Percentiles rank a stretch among this genome's conserved stretches.
phyloP scores from a whole-genome alignment of 2,113 vertebrate genomes.

The Jaculus jaculus region DNA sequence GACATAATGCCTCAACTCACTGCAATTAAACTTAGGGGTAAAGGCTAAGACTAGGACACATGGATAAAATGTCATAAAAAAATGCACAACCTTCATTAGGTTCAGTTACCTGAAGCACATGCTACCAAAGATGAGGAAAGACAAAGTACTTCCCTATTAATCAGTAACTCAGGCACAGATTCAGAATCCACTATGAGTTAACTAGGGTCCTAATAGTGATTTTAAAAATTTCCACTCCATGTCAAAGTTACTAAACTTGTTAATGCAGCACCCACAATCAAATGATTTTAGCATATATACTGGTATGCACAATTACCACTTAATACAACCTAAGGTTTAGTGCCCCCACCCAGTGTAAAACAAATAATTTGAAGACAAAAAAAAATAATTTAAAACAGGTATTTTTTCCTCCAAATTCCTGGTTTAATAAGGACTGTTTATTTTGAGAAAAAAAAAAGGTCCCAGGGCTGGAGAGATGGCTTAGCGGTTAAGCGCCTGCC shows the following conservation, averaged over 20 bases:
- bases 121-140: background rate
- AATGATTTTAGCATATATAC: conserved; percentile 23
- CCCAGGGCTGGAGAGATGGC: too few relatives aligned
- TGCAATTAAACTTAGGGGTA: background rate
- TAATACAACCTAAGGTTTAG: too few relatives aligned
- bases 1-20: background rate
- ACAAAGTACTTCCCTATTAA: background rate
- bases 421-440: too few relatives aligned
- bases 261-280: background rate
- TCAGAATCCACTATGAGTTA: background rate
- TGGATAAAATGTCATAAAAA: background rate
- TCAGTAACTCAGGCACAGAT: background rate
- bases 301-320: background rate
- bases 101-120: background rate
- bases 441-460: too few relatives aligned
- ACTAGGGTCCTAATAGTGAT: background rate
- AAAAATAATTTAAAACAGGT: conserved; percentile 72
- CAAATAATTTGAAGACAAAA: conserved; percentile 44
- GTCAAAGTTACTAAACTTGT: background rate
- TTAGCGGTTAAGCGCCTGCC: too few relatives aligned
- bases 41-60: background rate
- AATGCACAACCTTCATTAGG: background rate
- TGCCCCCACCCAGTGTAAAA: conserved; percentile 18
- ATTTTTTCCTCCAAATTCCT: too few relatives aligned
- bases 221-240: background rate